Evolutionary conservation across 2,888 invertebrate species (phyloP).

Genomic region (Rhogogaster chlorosoma): DNA sequence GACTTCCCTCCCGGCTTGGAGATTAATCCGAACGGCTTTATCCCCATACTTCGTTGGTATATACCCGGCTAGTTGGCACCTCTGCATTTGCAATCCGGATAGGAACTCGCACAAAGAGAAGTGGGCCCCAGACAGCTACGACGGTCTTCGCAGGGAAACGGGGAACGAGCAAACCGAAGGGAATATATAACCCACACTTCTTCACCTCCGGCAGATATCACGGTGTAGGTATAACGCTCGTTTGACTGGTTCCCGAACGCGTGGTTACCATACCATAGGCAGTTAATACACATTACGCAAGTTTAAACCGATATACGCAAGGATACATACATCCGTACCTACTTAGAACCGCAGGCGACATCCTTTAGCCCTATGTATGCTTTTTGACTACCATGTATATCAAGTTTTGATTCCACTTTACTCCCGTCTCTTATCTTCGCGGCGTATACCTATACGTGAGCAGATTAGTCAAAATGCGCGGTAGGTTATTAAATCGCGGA

Average conservation of each 20-base stretch:
- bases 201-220: not conserved
- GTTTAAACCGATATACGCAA: conserved; percentile 18
- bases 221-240: not conserved
- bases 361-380: not conserved
- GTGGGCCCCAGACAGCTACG: conserved; percentile 19
- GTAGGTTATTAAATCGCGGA: not conserved
- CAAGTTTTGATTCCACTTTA: not conserved
- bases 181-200: conserved; percentile 7
- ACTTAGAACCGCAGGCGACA: not conserved
- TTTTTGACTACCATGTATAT: not conserved
- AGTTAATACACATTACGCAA: conserved; percentile 17
- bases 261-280: not conserved
- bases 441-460: not conserved
- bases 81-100: conserved; percentile 45
- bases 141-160: conserved; percentile 1
- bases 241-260: conserved; percentile 24
- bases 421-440: not conserved
- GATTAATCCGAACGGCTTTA: conserved; percentile 43
- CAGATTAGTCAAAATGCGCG: not conserved
- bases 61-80: conserved; percentile 31
- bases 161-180: conserved; percentile 17
- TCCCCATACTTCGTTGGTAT: conserved; percentile 13
- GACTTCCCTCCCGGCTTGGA: conserved; percentile 5
- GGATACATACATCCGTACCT: not conserved
- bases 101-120: conserved; percentile 26